Evolutionary conservation across 2,888 invertebrate species (phyloP), one percentile per base, ranked within the genome.

Genomic region (Diloba caeruleocephala): DNA sequence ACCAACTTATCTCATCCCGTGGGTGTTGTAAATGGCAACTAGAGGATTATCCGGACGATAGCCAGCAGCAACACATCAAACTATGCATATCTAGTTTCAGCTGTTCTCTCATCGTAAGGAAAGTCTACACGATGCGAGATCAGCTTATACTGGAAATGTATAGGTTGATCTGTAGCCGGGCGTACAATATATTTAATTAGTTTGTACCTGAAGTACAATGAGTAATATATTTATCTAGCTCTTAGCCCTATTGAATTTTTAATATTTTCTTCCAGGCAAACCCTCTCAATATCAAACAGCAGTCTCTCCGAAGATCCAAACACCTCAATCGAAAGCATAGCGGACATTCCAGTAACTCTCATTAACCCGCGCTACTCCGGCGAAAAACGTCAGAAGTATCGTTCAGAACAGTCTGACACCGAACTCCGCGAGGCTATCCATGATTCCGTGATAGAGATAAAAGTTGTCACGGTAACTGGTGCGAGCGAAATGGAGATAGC

Each of bases 281-380:
- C 91, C 0, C 76, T 89, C 6, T 92, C 92, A 9, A 80, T 90
- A 76, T 92, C 92, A 2, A 92, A 92, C 69, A 92, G 92, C 70
- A 92, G 92, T 42, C 76, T 92, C 0, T 89, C 91, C 0, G 92
- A 92, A 3, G 92, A 93, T 26, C 90, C 90, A 0, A 92, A 89
- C 72, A 85, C 87, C 0, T 90, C 92, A 0, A 78, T 92, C 49
- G 93, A 93, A 36, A 92, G 92, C 60, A 91, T 93, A 34, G 93
- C 92, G 0, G 93, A 93, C 53, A 89, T 92, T 2, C 89, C 93
- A 0, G 61, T 92, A 3, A 92, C 91, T 0, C 78, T 92, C 0
- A 82, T 92, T 44, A 92, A 92, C 73, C 89, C 90, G 0, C 81
- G 86, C 0, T 90, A 90, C 52, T 78, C 84, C 0, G 82, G 84